Percentiles rank a stretch among this genome's conserved stretches.
Evolutionary conservation across 2,797 vertebrate species (phyloP).

Genomic region (Monodelphis domestica): DNA sequence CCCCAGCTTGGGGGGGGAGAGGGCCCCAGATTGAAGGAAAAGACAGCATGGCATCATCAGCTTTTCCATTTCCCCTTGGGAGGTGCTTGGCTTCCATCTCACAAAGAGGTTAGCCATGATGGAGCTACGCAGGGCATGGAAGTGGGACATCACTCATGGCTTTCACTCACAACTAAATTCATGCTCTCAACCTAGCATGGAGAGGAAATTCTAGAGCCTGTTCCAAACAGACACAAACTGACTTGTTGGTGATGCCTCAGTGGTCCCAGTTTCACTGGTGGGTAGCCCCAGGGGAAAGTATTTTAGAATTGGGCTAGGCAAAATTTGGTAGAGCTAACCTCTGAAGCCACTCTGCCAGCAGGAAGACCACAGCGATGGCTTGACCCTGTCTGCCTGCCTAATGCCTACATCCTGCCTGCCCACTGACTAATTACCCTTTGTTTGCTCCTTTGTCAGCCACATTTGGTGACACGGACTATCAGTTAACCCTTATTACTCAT

Average conservation of each 20-base stretch:
- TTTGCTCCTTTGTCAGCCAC: neutral
- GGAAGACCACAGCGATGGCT: neutral
- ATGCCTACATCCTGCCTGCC: neutral
- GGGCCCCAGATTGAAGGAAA: neutral
- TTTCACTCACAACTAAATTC: neutral
- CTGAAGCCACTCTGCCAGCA: too few relatives aligned
- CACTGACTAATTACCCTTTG: neutral
- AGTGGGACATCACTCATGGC: too few relatives aligned
- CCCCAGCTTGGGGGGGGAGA: neutral
- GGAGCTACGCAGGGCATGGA: constrained; percentile 66
- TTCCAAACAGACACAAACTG: neutral
- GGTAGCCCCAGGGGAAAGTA: neutral
- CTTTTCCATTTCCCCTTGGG: constrained; percentile 71
- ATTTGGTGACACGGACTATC: neutral
- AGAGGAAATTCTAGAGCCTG: neutral
- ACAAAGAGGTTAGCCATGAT: constrained; percentile 66
- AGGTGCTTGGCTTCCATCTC: constrained; percentile 70
- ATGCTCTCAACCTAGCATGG: neutral
- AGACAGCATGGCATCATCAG: constrained; percentile 60
- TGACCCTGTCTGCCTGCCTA: neutral
- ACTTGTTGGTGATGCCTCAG: neutral
- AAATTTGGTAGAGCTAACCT: neutral
- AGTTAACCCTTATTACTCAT: neutral
- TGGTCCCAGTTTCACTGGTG: neutral
- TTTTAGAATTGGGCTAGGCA: neutral